Conservation (phyloP, 37 sponge, comb jelly and placozoan species). For the Chondrosia reniformis region DNA sequence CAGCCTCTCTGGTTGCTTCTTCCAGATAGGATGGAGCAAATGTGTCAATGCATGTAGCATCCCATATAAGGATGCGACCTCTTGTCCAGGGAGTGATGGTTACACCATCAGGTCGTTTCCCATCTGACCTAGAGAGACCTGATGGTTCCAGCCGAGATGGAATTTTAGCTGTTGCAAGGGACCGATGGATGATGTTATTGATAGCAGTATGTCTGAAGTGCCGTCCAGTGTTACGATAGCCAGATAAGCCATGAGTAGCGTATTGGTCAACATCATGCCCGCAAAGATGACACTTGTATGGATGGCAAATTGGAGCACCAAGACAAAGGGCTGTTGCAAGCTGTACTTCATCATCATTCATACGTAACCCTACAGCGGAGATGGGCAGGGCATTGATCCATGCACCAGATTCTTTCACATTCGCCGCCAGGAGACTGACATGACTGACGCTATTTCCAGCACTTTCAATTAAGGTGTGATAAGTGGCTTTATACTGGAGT, state of each 20-base stretch:
- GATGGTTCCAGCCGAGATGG: not conserved
- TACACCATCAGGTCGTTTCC: conserved; percentile 1
- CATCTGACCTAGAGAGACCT: conserved; percentile 1
- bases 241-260: not conserved
- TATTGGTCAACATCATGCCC: not conserved
- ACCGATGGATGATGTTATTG: conserved; percentile 1
- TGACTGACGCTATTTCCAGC: not conserved
- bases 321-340: conserved; percentile 1
- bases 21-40: conserved; percentile 4
- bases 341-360: conserved; percentile 4
- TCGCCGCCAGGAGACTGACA: not conserved
- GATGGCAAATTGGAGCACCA: not conserved
- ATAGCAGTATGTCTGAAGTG: not conserved
- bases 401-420: not conserved
- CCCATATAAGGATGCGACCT: not conserved
- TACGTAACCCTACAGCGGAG: not conserved
- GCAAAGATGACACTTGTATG: conserved; percentile 2
- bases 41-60: conserved; percentile 9
- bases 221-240: not conserved
- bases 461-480: not conserved
- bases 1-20: not conserved
- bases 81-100: not conserved
- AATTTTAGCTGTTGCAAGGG: not conserved
- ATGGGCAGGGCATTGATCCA: conserved; percentile 2
- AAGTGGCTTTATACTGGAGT: not conserved